phyloP scores from a whole-genome alignment of 1,140 invertebrate species.

The Bicyclus anynana region DNA sequence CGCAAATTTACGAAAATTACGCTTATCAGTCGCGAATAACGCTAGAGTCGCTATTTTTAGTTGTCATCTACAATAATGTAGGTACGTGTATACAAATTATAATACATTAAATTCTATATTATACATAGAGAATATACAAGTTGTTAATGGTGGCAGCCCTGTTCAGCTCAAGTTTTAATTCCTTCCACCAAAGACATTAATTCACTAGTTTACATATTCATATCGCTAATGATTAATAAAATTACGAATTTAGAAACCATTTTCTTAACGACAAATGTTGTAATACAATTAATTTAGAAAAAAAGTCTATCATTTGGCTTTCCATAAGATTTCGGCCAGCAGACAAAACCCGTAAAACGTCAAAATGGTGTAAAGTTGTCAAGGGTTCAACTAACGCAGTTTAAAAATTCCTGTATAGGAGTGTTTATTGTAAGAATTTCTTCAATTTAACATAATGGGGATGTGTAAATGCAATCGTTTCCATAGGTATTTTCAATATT shows the following conservation, averaged over 20 bases:
- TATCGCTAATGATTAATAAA: not conserved
- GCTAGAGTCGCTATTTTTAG: too few relatives aligned
- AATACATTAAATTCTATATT: too few relatives aligned
- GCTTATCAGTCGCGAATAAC: too few relatives aligned
- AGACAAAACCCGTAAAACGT: constrained; percentile 46
- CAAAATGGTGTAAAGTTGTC: constrained; percentile 73
- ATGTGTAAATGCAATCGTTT: constrained; percentile 50
- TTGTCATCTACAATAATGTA: too few relatives aligned
- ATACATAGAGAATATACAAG: too few relatives aligned
- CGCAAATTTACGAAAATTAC: too few relatives aligned
- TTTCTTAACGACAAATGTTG: not conserved
- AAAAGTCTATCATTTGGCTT: constrained; percentile 58
- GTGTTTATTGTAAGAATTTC: constrained; percentile 51
- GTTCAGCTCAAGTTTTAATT: too few relatives aligned
- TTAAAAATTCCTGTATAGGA: constrained; percentile 53
- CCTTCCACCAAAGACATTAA: too few relatives aligned
- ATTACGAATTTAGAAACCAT: not conserved
- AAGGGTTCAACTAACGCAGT: constrained; percentile 61
- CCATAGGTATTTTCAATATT: constrained; percentile 30
- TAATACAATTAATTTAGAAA: constrained; percentile 5
- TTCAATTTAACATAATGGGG: constrained; percentile 40
- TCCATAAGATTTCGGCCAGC: constrained; percentile 38
- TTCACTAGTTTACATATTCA: not conserved
- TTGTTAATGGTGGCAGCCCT: constrained; percentile 4
- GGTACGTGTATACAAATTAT: too few relatives aligned